Percentiles rank a stretch among this genome's conserved stretches.
Conservation (phyloP, 1,140 invertebrate genomes). For the Hyles vespertilio region DNA sequence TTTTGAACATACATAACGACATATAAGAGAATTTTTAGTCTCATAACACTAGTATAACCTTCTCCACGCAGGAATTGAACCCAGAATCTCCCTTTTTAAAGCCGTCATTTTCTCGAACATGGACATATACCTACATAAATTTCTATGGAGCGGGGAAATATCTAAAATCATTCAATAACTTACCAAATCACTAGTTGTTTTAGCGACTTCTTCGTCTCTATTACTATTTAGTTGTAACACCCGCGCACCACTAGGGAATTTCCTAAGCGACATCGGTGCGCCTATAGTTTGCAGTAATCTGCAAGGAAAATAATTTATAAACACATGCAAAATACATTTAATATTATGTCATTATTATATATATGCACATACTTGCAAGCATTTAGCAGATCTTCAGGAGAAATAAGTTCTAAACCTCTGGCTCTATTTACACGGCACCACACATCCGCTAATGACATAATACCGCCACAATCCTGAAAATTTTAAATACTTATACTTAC, state of each 20-base stretch:
- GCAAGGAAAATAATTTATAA: constrained; percentile 16
- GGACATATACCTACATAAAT: too few species aligned
- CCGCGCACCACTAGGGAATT: constrained; percentile 94
- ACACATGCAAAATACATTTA: too few species aligned
- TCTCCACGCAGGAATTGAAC: too few species aligned
- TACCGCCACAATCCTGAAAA: constrained; percentile 91
- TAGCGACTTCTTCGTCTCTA: constrained; percentile 85
- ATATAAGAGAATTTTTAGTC: too few species aligned
- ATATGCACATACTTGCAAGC: constrained; percentile 82
- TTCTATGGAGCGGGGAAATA: constrained; percentile 14
- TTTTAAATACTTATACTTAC: too few species aligned
- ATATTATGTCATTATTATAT: neutral
- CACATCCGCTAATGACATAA: constrained; percentile 97
- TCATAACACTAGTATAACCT: too few species aligned
- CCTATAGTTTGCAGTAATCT: constrained; percentile 77
- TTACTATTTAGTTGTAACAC: constrained; percentile 90
- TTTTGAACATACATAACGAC: too few species aligned
- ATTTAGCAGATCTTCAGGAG: constrained; percentile 95
- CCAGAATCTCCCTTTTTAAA: too few species aligned
- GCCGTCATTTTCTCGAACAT: too few species aligned
- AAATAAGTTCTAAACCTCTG: constrained; percentile 90
- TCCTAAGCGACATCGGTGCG: constrained; percentile 86
- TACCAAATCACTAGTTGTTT: constrained; percentile 84
- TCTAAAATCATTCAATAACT: constrained; percentile 20
- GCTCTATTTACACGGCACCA: constrained; percentile 97